Evolutionary conservation across 2,797 vertebrate genomes (phyloP), one percentile per base, ranked within the genome.

Genomic region (Peromyscus nudipes): DNA sequence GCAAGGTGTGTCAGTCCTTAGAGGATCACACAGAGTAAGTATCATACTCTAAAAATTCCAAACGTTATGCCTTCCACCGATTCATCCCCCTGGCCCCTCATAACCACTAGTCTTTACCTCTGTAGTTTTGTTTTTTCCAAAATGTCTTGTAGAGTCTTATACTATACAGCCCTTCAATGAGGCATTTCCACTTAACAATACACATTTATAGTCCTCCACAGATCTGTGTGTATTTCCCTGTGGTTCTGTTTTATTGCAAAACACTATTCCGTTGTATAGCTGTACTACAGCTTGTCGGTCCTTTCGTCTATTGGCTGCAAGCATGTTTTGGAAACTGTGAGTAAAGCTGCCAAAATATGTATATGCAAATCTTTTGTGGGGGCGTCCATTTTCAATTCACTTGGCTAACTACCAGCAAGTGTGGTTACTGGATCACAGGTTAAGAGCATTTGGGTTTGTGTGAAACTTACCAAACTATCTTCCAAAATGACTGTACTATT

Each of bases 251-350:
- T 43, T 43, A 65, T 43, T 31, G 6, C 10, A 49, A 21, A 94
- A 55, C 52, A 65, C 16, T 65, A 37, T 60, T 75, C 84, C 17
- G 43, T 43, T 69, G 69, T 89, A 40, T n/a, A 40, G 37, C 49
- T 88, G 23, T 82, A 27, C 12, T 17, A 91, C 49, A 81, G 73
- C 57, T 77, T 71, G 52, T 71, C 69, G 43, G 55, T 76, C 37
- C 14, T 25, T 90, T 75, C 37, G 37, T 43, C 29, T 88, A 29
- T 94, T 88, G 9, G 19, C 40, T 89, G 49, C 60, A 69, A 88
- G 21, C 19, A 79, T 31, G 40, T 92, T 97, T 97, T 83, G 29
- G 34, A 67, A 95, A 34, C 77, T 46, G 57, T 67, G 49, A 77
- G 23, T 94, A 69, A 92, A 94, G 87, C 16, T 80, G 55, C 57